These are phyloP conservation scores for Emydoidea blandingii DNA, from an alignment of 2,797 vertebrate species.

Conservation along the genomic window DNA sequence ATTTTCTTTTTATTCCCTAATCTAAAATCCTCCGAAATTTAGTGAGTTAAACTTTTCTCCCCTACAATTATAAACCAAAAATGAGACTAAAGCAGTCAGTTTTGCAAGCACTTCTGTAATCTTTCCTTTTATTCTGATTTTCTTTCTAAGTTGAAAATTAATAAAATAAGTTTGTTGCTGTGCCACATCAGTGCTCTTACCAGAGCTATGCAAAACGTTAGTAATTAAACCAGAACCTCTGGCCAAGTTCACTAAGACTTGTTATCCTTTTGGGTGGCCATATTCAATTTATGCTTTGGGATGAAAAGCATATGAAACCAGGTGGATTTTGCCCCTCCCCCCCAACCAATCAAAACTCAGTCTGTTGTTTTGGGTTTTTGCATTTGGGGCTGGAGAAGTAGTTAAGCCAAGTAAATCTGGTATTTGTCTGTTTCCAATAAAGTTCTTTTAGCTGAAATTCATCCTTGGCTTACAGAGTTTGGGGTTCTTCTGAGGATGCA, in stretches of 20 bases:
- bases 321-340: not conserved
- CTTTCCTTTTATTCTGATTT: not conserved
- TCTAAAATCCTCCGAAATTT: not conserved
- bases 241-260: conserved; percentile 23
- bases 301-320: not conserved
- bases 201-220: not conserved
- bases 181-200: not conserved
- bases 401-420: not conserved
- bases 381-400: not conserved
- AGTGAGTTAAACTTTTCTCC: not conserved
- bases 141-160: not conserved
- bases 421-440: not conserved
- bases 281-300: not conserved
- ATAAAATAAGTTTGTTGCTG: not conserved
- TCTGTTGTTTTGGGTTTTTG: accelerated
- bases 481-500: conserved; percentile 23
- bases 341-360: not conserved
- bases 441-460: not conserved
- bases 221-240: conserved; percentile 10
- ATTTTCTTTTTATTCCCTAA: not conserved
- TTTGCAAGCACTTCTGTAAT: not conserved
- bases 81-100: not conserved
- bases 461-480: not conserved
- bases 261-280: not conserved
- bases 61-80: not conserved